Evolutionary conservation across 2,113 vertebrate species (phyloP).

Genomic region (Pandion haliaetus): DNA sequence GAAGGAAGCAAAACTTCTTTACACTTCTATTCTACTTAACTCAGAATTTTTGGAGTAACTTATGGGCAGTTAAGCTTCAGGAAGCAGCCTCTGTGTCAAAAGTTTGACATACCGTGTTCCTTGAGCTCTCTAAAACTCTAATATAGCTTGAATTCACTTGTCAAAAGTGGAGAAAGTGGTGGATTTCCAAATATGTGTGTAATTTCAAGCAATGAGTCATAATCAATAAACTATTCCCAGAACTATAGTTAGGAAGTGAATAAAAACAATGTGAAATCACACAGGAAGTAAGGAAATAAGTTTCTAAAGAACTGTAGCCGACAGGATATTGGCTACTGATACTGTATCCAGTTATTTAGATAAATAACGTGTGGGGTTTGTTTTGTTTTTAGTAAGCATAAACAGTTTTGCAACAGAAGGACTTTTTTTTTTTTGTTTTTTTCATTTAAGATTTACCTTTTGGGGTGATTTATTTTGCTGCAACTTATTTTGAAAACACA

Average conservation of each 20-base stretch:
- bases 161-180: not conserved
- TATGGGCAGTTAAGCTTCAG: not conserved
- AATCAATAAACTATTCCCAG: constrained; percentile 43
- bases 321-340: not conserved
- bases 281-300: constrained; percentile 25
- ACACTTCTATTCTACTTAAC: not conserved
- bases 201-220: constrained; percentile 22
- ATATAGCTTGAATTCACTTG: not conserved
- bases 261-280: constrained; percentile 17
- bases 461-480: not conserved
- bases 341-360: not conserved
- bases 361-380: not conserved
- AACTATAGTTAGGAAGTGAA: not conserved
- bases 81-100: not conserved
- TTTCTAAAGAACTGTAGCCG: not conserved
- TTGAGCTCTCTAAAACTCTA: not conserved
- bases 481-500: not conserved
- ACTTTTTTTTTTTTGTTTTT: not conserved
- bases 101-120: not conserved
- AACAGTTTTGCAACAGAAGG: not conserved
- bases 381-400: not conserved
- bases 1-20: not conserved
- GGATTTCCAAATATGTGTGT: not conserved
- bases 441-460: not conserved
- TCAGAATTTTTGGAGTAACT: not conserved